phyloP scores from a whole-genome alignment of 2,113 vertebrate genomes.

The Aegotheles bennettii region DNA sequence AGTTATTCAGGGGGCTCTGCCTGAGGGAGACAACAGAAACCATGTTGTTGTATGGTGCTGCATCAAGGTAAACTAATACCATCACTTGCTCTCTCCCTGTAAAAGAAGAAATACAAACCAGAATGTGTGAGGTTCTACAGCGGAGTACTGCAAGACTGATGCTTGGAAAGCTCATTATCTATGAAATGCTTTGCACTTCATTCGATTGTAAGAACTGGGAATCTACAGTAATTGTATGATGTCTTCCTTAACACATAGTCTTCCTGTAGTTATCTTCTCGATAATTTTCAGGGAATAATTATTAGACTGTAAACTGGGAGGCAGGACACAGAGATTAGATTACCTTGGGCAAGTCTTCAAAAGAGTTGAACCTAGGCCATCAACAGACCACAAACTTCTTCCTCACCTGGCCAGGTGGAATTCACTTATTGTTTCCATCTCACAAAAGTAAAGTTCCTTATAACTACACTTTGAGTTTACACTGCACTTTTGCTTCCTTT shows the following conservation, averaged over 20 bases:
- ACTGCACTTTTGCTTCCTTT: neutral
- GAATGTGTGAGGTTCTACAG: neutral
- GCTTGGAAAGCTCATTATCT: neutral
- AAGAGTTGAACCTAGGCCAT: neutral
- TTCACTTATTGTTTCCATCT: neutral
- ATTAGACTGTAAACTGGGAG: neutral
- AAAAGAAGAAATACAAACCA: neutral
- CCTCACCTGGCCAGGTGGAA: neutral
- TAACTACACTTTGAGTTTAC: neutral
- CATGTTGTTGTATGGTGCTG: neutral
- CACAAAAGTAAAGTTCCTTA: neutral
- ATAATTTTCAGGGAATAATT: neutral
- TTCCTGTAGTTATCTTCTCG: neutral
- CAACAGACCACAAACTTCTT: neutral
- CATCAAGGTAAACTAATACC: neutral
- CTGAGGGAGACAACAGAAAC: neutral
- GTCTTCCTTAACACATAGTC: neutral
- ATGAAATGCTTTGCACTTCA: neutral
- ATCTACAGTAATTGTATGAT: neutral
- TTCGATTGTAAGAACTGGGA: neutral
- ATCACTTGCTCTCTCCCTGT: accelerated
- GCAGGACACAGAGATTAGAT: neutral
- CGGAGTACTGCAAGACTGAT: neutral
- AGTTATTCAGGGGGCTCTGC: neutral
- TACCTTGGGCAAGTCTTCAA: neutral